Conservation (phyloP, 2,113 vertebrate species). For the Bucco capensis region DNA sequence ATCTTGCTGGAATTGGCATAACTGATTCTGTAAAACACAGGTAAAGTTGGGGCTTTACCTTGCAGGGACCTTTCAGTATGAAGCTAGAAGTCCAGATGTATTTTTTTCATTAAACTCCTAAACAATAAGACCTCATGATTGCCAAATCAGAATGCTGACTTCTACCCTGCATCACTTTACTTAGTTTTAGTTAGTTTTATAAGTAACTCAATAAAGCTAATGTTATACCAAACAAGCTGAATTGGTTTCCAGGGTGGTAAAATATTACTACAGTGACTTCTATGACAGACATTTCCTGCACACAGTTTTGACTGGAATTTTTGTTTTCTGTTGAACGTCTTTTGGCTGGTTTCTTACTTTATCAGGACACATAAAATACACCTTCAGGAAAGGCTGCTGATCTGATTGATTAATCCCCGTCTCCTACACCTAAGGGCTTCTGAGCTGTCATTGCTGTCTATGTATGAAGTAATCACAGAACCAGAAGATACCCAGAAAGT, state of each 20-base stretch:
- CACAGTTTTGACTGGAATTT: background rate
- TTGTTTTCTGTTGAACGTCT: background rate
- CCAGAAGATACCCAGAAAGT: accelerated
- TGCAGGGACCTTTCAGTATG: background rate
- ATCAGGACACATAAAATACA: background rate
- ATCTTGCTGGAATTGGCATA: slow-evolving; percentile 82
- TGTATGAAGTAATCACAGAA: background rate
- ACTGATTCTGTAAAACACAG: slow-evolving; percentile 71
- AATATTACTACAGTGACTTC: background rate
- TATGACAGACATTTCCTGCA: background rate
- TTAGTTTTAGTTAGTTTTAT: no score
- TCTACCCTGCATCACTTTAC: background rate
- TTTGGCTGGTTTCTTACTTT: background rate
- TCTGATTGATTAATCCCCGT: background rate
- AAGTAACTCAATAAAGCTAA: background rate
- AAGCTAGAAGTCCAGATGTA: accelerated
- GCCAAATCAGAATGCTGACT: background rate
- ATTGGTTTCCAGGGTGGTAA: background rate
- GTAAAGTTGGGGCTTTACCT: background rate
- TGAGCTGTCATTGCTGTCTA: accelerated
- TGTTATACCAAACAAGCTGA: no score
- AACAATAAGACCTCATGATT: background rate
- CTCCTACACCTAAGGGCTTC: background rate
- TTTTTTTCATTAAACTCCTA: background rate
- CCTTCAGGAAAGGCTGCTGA: background rate